Percentiles rank a stretch among this genome's conserved stretches.
phyloP scores from a whole-genome alignment of 2,797 vertebrate species.

The Botia kubotai region DNA sequence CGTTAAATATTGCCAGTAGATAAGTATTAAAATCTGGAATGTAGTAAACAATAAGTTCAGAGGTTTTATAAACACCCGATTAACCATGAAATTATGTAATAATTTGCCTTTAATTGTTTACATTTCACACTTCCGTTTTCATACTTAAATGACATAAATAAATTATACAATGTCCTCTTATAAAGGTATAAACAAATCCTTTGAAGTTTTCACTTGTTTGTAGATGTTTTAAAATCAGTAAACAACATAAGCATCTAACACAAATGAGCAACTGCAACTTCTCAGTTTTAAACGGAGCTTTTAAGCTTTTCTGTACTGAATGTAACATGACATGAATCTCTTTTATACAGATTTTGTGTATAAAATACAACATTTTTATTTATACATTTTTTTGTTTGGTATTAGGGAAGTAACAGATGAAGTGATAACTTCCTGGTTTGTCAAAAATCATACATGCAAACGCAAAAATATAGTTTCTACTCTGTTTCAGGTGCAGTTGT shows the following conservation, averaged over 20 bases:
- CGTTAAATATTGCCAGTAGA: not conserved
- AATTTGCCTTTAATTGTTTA: not conserved
- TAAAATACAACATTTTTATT: conserved; percentile 1
- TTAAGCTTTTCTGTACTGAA: conserved; percentile 22
- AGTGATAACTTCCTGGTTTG: conserved; percentile 45
- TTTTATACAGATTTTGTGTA: not conserved
- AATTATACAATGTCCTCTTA: not conserved
- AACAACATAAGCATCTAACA: conserved; percentile 2
- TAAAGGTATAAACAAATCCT: not conserved
- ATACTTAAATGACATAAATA: not conserved
- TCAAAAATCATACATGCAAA: conserved; percentile 51
- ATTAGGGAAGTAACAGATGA: conserved; percentile 48
- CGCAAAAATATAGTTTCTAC: conserved; percentile 44
- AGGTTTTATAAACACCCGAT: not conserved
- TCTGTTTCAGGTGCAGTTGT: conserved; percentile 39
- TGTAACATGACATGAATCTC: not conserved
- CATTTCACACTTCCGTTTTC: not conserved
- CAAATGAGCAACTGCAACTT: not conserved
- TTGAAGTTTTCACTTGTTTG: conserved; percentile 7
- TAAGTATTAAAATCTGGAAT: not conserved
- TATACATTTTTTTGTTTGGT: conserved; percentile 27
- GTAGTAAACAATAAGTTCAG: not conserved
- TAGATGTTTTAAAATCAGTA: conserved; percentile 21
- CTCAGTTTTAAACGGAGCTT: conserved; percentile 2
- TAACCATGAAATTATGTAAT: not conserved